Base-by-base conservation (phyloP, 1,140 invertebrate species). In the Drosophila kanapiae region DNA sequence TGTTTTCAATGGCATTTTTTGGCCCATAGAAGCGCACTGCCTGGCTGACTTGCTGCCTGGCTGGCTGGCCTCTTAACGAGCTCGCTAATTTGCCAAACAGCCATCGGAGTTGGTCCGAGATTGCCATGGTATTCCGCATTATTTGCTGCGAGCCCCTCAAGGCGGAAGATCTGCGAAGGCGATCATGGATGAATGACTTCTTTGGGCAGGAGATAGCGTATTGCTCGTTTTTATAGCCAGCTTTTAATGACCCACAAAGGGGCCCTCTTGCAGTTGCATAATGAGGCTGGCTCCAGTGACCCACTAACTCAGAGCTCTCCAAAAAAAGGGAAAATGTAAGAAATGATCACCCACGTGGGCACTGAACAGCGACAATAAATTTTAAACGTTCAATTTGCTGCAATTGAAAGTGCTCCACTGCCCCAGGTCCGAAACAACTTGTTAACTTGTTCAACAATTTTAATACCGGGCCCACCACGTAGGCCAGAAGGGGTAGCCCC, bases 1-100 rank as follows among this genome's bases (percentile, higher is more conserved):
- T 85, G 70, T 85, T 85, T 85, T 85, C 82, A 85, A 85, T 85
- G 82, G 75, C 82, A 86, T 82, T 71, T 75, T 74, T 83, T 51
- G 78, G 56, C 62, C 63, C 56, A 80, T 80, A 80, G 61, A 70
- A 43, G n/a, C 16, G n/a, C 11, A 14, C 33, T 4, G 51, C 18
- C 47, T 11, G 54, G 38, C 49, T 35, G 57, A 42, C 42, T 68
- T 54, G 63, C 60, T 67, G 77, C 23, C 23, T 23, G 23, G 81
- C 72, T 56, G 69, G 68, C 45, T 77, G 49, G 49, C 49, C 29
- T 81, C 72, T 78, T 71, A 85, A 85, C 70, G 82, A 86, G 62
- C 82, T 86, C 29, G 79, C 82, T 85, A 86, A 85, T 85, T 85
- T 70, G 82, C 78, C 82, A 82, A 86, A 86, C 68, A 82, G 63